Evolutionary conservation across 2,113 vertebrate species (phyloP).

Genomic region (Miniopterus natalensis): DNA sequence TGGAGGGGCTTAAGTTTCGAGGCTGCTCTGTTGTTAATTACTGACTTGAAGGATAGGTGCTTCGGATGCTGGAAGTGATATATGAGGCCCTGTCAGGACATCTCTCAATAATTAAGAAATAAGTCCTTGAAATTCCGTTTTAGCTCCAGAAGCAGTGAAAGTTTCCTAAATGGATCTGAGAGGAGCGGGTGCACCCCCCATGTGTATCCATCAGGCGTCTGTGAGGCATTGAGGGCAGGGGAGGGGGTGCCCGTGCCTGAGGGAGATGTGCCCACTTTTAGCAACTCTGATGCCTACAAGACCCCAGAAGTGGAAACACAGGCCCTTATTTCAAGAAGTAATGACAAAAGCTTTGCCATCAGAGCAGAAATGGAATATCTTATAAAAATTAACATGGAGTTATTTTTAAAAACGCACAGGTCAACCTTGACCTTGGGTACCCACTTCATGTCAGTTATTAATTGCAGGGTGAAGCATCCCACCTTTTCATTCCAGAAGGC

Average conservation of each 20-base stretch:
- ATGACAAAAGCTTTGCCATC: neutral
- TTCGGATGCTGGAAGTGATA: constrained; percentile 64
- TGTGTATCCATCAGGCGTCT: neutral
- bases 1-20: neutral
- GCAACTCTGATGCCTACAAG: neutral
- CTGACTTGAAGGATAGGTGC: constrained; percentile 46
- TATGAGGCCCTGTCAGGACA: constrained; percentile 61
- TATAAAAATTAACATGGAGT: neutral
- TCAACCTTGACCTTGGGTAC: neutral
- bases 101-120: constrained; percentile 80
- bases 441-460: neutral
- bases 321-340: neutral
- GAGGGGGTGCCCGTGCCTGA: rapidly evolving
- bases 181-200: rapidly evolving
- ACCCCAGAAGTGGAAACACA: neutral
- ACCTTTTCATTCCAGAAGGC: neutral
- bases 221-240: neutral
- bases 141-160: constrained; percentile 3
- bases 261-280: rapidly evolving
- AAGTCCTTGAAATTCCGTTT: constrained; percentile 67
- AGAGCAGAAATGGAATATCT: neutral
- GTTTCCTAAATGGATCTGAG: constrained; percentile 34
- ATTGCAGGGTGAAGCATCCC: neutral
- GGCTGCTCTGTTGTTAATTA: constrained; percentile 33
- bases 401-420: neutral